Base-by-base conservation (phyloP, 2,113 vertebrate species). In the Rissa tridactyla region DNA sequence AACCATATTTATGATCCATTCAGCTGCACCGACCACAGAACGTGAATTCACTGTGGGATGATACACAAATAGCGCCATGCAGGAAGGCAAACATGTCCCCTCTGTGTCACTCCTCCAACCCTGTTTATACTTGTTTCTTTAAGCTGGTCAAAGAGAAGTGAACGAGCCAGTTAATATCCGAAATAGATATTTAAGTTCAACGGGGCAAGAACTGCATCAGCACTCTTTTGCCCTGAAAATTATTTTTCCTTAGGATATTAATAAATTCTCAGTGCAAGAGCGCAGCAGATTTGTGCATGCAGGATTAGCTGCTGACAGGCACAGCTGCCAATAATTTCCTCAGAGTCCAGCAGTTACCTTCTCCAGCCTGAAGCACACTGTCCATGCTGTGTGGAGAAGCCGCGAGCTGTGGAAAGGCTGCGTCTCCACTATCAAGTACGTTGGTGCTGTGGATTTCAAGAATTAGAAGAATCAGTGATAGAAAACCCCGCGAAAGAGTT, bases 321-420 rank as follows among this genome's bases (percentile, higher is more conserved):
- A 32, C 1, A 3, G 13, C 21, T 51, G 79, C 6, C 54, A 71
- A 2, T 0, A 2, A 13, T 10, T 12, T 69, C 46, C 70, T 86
- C 11, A 3, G 9, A 21, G 65, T 34, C 11, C 34, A 73, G 82
- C 2, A 92, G 38, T 97, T 98, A 98, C 98, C 98, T 95, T 99
- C 99, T 97, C 98, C 98, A 76, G 99, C 98, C 84, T 99, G 99
- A 81, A 99, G 98, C 90, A 98, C 98, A 4, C 99, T 99, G 98
- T 99, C 99, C 99, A 99, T 99, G 93, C 99, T 99, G 97, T 99
- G 99, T 5, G 99, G 99, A 20, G 99, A 99, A 4, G 98, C 98
- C 3, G 99, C 98, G 71, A 99, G 98, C 86, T 99, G 99, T 1
- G 99, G 98, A 89, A 99, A 99, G 92, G 96, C 96, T 23, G 98